phyloP scores from a whole-genome alignment of 2,888 invertebrate species.

The Scaptomyza reducta region DNA sequence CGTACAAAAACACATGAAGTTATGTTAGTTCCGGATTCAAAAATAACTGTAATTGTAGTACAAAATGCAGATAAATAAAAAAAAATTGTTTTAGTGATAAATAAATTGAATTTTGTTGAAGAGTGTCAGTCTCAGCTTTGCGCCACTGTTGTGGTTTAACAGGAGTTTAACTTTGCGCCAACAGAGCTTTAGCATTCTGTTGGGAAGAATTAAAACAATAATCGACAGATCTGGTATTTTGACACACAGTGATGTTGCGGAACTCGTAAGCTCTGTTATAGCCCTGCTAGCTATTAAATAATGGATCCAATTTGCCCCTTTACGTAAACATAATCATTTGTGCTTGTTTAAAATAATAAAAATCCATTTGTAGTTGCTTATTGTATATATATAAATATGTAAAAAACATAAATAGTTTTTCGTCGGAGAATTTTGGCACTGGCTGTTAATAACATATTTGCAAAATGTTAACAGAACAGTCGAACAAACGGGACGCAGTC shows the following conservation, averaged over 20 bases:
- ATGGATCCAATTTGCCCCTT: not conserved
- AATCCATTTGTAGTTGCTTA: not conserved
- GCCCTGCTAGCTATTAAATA: not conserved
- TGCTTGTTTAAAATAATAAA: not conserved
- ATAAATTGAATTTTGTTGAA: not conserved
- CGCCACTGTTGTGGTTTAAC: slow-evolving; percentile 6
- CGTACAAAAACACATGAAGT: slow-evolving; percentile 80
- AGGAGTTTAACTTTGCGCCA: slow-evolving; percentile 7
- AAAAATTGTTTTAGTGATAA: slow-evolving; percentile 3
- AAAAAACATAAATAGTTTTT: not conserved
- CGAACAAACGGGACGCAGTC: slow-evolving; percentile 7
- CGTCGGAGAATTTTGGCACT: not conserved
- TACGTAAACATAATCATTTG: not conserved
- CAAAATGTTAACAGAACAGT: slow-evolving; percentile 29
- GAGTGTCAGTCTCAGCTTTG: not conserved
- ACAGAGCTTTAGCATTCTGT: not conserved
- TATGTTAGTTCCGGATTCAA: slow-evolving; percentile 80
- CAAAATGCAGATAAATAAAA: slow-evolving; percentile 80
- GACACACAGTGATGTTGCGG: slow-evolving; percentile 6
- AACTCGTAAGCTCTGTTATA: slow-evolving; percentile 1
- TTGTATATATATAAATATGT: not conserved
- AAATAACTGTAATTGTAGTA: slow-evolving; percentile 81
- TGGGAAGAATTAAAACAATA: not conserved
- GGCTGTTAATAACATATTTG: slow-evolving; percentile 20
- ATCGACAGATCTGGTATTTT: slow-evolving; percentile 24